Base-by-base conservation (phyloP, 2,113 vertebrate species). In the Apaloderma vittatum region DNA sequence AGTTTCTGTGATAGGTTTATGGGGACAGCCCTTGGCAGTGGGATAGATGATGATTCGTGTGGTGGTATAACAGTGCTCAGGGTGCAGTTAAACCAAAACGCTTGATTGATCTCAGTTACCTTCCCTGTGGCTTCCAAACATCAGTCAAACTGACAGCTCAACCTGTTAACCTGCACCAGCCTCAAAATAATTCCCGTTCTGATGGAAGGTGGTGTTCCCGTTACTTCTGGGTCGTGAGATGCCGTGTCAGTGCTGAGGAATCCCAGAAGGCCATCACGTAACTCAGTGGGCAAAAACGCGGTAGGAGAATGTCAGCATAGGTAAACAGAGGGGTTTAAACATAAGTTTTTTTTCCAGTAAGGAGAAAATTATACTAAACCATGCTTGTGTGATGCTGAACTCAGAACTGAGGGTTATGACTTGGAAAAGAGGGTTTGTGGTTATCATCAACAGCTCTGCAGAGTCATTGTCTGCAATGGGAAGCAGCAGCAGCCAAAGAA, bases 251-350 rank as follows among this genome's bases (percentile, higher is more conserved):
- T 66, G 75, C 51, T 74, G 91, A 86, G 79, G 72, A 95, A 88
- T 94, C 95, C 49, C 75, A 83, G 63, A 46, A 88, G 67, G 59
- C 63, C 36, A 27, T 95, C 92, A 18, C 0, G 0, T 61, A 86
- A 83, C 74, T 71, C 26, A 76, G 54, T 43, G 67, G 82, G 17
- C 52, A 88, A 34, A 57, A 85, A 51, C 1, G 7, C 0, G 3
- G 86, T 90, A 70, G 49, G 21, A 1, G 11, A 61, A 88, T 81
- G 62, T 90, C 86, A 79, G 58, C 62, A 70, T 49, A 93, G 85
- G 88, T 93, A 75, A 94, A 93, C 66, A 57, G 29, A 80, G 22
- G 27, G 65, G 92, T 95, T 89, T 70, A 77, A 91, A 45, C 16
- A 15, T 40, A 70, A 3, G n/a, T 48, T 89, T 70, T 77, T 77